phyloP scores from a whole-genome alignment of 1,140 invertebrate genomes.

The Ericerus pela region DNA sequence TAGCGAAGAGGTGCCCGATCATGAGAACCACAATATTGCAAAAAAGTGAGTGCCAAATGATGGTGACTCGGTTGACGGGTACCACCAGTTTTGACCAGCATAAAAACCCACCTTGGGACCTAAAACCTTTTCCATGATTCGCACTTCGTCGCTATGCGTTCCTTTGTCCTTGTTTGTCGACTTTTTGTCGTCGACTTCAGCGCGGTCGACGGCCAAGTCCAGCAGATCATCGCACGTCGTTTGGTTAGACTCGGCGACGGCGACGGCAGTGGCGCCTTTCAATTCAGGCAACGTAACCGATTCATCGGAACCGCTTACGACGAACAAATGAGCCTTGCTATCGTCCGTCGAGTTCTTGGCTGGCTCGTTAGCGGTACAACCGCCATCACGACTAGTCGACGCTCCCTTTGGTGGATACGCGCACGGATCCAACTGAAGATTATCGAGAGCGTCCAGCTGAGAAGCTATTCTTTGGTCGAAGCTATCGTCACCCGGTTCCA shows the following conservation, averaged over 20 bases:
- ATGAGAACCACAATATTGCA: too few relatives aligned
- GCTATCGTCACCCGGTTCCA: constrained; percentile 29
- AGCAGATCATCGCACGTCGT: constrained; percentile 84
- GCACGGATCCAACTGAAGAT: constrained; percentile 28
- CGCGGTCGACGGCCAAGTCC: constrained; percentile 42
- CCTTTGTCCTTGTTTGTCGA: neutral
- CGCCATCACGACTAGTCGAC: neutral
- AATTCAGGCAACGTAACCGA: neutral
- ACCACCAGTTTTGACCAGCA: neutral
- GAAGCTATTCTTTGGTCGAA: constrained; percentile 47
- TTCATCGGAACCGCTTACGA: neutral
- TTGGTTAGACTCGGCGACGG: constrained; percentile 39
- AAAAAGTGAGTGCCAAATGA: too few relatives aligned
- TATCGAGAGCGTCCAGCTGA: constrained; percentile 46
- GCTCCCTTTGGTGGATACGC: neutral
- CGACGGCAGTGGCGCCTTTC: neutral
- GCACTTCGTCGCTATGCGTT: constrained; percentile 73
- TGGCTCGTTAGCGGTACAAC: too few relatives aligned
- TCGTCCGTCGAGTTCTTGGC: neutral
- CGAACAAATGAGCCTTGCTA: neutral
- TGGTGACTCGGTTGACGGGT: too few relatives aligned
- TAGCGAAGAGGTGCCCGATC: neutral
- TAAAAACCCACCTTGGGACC: constrained; percentile 45
- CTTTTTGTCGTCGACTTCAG: neutral
- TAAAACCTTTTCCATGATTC: constrained; percentile 80